Conservation (phyloP, 2,113 vertebrate species). For the Anthoscopus minutus region DNA sequence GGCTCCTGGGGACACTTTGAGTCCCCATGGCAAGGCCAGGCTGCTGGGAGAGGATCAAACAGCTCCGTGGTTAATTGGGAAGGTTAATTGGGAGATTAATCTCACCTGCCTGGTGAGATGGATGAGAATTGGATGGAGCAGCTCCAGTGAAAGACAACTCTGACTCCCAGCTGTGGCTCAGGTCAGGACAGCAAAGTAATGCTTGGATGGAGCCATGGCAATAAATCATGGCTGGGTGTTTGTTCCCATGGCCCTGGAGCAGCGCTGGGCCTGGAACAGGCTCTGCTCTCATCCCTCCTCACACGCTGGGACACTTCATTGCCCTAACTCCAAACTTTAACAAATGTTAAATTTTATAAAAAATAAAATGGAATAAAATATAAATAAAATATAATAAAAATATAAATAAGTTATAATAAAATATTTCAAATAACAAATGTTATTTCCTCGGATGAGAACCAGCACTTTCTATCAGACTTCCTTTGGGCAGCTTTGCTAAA, state of each 20-base stretch:
- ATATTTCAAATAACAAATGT: not conserved
- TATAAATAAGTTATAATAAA: too few species aligned
- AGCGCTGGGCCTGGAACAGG: not conserved
- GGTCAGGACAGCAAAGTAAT: not conserved
- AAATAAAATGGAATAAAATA: too few species aligned
- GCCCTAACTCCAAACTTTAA: conserved; percentile 31
- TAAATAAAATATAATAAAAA: too few species aligned
- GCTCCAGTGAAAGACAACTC: not conserved
- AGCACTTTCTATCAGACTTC: not conserved
- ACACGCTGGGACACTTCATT: conserved; percentile 13
- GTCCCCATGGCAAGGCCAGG: fast-evolving
- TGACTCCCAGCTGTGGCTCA: not conserved
- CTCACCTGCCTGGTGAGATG: not conserved
- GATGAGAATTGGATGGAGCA: not conserved
- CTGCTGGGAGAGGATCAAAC: fast-evolving
- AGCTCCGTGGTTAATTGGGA: not conserved
- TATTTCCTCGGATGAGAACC: conserved; percentile 14
- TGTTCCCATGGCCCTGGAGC: conserved; percentile 14
- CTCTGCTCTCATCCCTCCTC: not conserved
- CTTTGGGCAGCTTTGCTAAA: not conserved
- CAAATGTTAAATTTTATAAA: too few species aligned
- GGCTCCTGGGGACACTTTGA: not conserved
- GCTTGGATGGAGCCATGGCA: not conserved
- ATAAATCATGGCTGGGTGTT: not conserved
- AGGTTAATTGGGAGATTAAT: not conserved